phyloP scores from a whole-genome alignment of 1,140 invertebrate species.

The Lordiphosa clarofinis region DNA sequence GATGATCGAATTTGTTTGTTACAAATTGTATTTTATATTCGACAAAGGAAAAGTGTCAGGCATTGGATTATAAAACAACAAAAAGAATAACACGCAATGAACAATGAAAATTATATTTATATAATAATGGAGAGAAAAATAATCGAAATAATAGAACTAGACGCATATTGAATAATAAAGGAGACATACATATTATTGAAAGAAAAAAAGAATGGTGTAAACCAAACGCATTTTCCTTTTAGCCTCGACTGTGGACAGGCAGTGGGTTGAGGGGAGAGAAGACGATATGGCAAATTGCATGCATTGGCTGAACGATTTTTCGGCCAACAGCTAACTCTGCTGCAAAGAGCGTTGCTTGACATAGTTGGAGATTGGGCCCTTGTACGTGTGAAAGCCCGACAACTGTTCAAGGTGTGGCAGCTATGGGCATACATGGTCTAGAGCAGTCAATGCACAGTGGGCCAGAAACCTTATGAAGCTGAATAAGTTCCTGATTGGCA shows the following conservation, averaged over 20 bases:
- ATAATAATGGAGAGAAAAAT: constrained; percentile 61
- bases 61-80: constrained; percentile 35
- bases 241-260: background rate
- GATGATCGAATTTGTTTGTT: constrained; percentile 7
- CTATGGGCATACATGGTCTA: too few relatives aligned
- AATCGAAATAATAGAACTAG: constrained; percentile 75
- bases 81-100: constrained; percentile 46
- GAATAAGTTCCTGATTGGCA: too few relatives aligned
- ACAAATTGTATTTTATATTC: constrained; percentile 42
- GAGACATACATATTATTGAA: constrained; percentile 77
- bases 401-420: too few relatives aligned
- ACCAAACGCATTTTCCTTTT: constrained; percentile 2
- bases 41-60: constrained; percentile 35
- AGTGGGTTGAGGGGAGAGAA: background rate
- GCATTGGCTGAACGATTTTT: too few relatives aligned
- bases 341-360: too few relatives aligned
- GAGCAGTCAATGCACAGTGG: too few relatives aligned
- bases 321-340: too few relatives aligned
- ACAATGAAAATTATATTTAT: constrained; percentile 70
- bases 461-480: too few relatives aligned
- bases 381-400: too few relatives aligned
- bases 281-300: too few relatives aligned
- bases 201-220: constrained; percentile 33
- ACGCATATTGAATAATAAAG: constrained; percentile 75
- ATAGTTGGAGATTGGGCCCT: too few relatives aligned